Evolutionary conservation across 2,888 invertebrate genomes (phyloP).

Genomic region (Iphiclides podalirius): DNA sequence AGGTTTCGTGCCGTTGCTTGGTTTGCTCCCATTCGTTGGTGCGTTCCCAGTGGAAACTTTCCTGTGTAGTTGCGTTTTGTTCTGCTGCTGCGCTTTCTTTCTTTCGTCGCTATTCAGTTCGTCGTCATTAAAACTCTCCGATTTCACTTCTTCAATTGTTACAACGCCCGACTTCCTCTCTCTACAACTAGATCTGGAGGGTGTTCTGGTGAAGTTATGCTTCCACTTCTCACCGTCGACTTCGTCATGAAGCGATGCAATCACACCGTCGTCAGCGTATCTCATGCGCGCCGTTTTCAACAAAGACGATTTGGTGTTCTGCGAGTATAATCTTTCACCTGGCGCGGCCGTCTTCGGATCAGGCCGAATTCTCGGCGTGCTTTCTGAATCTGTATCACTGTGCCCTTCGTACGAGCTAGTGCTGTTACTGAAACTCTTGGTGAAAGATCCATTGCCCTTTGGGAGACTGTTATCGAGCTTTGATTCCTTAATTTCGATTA

Average conservation of each 20-base stretch:
- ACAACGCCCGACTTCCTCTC: conserved; percentile 69
- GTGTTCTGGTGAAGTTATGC: conserved; percentile 56
- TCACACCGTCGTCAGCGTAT: conserved; percentile 72
- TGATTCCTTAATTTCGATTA: conserved; percentile 68
- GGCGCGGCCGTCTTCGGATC: conserved; percentile 62
- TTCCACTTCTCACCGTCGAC: conserved; percentile 68
- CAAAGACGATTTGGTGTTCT: conserved; percentile 80
- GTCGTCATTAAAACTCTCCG: conserved; percentile 60
- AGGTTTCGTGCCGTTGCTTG: conserved; percentile 58
- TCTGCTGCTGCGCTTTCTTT: conserved; percentile 48
- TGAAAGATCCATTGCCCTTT: conserved; percentile 52
- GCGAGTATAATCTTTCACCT: conserved; percentile 76
- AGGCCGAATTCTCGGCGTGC: conserved; percentile 59
- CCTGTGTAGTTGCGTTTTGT: conserved; percentile 50
- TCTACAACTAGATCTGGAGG: conserved; percentile 63
- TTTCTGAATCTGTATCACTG: conserved; percentile 84
- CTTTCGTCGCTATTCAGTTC: conserved; percentile 66
- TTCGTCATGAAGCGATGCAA: conserved; percentile 58
- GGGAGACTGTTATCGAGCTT: conserved; percentile 44
- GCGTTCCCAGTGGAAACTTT: conserved; percentile 54
- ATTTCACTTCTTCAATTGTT: conserved; percentile 74
- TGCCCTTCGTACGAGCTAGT: conserved; percentile 83
- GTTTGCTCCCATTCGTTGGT: conserved; percentile 50
- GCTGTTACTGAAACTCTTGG: conserved; percentile 80
- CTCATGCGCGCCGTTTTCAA: conserved; percentile 82